Conservation (phyloP, 2,888 invertebrate species). For the Exocentrus adspersus region DNA sequence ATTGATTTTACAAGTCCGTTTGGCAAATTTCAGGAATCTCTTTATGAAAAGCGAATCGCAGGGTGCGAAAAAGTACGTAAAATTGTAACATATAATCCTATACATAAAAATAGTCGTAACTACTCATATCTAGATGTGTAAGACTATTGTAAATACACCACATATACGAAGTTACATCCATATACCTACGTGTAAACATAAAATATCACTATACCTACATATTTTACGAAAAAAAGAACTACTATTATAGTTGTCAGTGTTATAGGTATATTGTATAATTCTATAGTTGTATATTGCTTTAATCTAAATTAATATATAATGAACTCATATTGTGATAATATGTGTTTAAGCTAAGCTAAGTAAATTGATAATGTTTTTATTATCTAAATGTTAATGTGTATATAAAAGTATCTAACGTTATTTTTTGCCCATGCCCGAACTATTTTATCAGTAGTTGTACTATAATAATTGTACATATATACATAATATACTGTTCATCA, state of each 20-base stretch:
- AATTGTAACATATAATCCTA: conserved; percentile 17
- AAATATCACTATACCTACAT: conserved; percentile 12
- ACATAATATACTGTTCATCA: conserved; percentile 24
- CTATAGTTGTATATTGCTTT: conserved; percentile 30
- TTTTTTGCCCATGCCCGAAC: conserved; percentile 24
- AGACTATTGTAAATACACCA: conserved; percentile 17
- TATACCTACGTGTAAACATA: neutral
- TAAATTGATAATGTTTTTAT: conserved; percentile 23
- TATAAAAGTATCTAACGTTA: conserved; percentile 7
- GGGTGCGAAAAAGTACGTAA: conserved; percentile 58
- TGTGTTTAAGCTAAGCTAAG: conserved; percentile 33
- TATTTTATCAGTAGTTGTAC: conserved; percentile 3
- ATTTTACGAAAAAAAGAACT: conserved; percentile 14
- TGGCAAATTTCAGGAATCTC: neutral
- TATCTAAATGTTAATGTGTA: conserved; percentile 22
- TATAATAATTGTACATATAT: conserved; percentile 19
- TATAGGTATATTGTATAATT: conserved; percentile 17
- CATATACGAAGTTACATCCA: conserved; percentile 8
- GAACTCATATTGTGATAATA: conserved; percentile 54
- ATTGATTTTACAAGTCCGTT: neutral
- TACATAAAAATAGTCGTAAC: conserved; percentile 3
- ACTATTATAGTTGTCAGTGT: conserved; percentile 21
- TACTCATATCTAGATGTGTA: conserved; percentile 11
- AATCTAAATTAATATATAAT: conserved; percentile 35
- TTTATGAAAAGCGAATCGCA: conserved; percentile 58